A percentile compares a stretch with the other conserved stretches of the same genome.
phyloP scores from a whole-genome alignment of 2,888 invertebrate species.

The Rhabditophanes sp. region DNA sequence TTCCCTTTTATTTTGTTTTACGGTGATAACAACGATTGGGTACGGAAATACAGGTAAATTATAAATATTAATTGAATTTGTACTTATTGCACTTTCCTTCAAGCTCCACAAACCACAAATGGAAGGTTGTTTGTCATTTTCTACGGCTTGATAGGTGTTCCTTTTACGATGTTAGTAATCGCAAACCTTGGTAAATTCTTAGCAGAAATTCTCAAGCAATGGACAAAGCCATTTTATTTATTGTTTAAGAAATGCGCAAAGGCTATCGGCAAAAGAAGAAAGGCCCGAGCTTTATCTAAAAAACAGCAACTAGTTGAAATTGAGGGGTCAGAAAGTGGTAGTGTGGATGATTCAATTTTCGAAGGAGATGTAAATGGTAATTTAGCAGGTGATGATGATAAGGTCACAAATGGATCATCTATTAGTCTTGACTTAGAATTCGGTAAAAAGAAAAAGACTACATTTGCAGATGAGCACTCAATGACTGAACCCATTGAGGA shows the following conservation, averaged over 20 bases:
- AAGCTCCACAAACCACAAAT: slow-evolving; percentile 24
- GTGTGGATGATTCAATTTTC: too few species aligned
- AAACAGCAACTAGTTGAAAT: too few species aligned
- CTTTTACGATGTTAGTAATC: slow-evolving; percentile 37
- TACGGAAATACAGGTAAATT: background rate
- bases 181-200: slow-evolving; percentile 39
- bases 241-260: background rate
- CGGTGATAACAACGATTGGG: slow-evolving; percentile 39
- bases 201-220: slow-evolving; percentile 25
- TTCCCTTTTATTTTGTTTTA: slow-evolving; percentile 36
- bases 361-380: background rate
- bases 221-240: slow-evolving; percentile 18
- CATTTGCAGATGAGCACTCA: too few species aligned
- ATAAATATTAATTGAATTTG: background rate
- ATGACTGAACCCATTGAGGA: slow-evolving; percentile 8
- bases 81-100: background rate
- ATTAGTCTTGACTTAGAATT: too few species aligned
- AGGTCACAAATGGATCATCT: too few species aligned
- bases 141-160: slow-evolving; percentile 36
- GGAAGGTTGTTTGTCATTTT: slow-evolving; percentile 35
- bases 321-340: too few species aligned
- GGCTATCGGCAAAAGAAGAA: background rate
- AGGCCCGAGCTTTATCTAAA: too few species aligned
- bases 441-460: too few species aligned
- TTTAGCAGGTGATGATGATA: background rate